Percentiles rank a stretch among this genome's conserved stretches.
Conservation (phyloP, 2,888 invertebrate species). For the Operophtera brumata region DNA sequence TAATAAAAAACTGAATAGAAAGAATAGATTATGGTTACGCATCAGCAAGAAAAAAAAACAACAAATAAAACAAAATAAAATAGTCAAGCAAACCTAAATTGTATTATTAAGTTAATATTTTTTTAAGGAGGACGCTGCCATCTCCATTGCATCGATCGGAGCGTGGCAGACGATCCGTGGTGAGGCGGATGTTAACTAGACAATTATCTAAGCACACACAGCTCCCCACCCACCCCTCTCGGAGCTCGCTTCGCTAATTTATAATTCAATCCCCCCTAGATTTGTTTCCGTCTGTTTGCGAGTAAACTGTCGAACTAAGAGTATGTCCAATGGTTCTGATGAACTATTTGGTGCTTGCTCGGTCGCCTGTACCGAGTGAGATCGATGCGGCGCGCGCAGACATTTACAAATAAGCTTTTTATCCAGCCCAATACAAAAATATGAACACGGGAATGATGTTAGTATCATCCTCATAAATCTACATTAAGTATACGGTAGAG, state of each 20-base stretch:
- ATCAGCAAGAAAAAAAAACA: too few relatives aligned
- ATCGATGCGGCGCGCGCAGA: neutral
- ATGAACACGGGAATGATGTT: too few relatives aligned
- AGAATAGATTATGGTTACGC: too few relatives aligned
- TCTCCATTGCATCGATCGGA: neutral
- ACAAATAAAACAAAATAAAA: too few relatives aligned
- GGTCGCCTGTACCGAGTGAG: neutral
- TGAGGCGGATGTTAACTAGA: slow-evolving; percentile 27
- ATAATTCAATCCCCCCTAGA: slow-evolving; percentile 26
- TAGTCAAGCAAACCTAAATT: too few relatives aligned
- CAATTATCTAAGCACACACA: slow-evolving; percentile 35
- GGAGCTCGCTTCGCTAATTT: slow-evolving; percentile 31
- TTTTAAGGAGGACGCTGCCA: too few relatives aligned
- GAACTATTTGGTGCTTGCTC: neutral
- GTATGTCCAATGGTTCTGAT: neutral
- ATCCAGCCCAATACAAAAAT: too few relatives aligned
- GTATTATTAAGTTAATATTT: too few relatives aligned
- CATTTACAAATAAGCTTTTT: too few relatives aligned
- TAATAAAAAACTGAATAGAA: too few relatives aligned
- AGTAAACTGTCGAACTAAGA: neutral
- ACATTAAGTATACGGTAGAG: too few relatives aligned
- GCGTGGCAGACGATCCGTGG: neutral
- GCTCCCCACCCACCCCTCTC: neutral
- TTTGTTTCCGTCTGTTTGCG: slow-evolving; percentile 19
- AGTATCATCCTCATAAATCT: too few relatives aligned